phyloP scores from a whole-genome alignment of 1,140 invertebrate genomes.

The Drosophila nikananu region DNA sequence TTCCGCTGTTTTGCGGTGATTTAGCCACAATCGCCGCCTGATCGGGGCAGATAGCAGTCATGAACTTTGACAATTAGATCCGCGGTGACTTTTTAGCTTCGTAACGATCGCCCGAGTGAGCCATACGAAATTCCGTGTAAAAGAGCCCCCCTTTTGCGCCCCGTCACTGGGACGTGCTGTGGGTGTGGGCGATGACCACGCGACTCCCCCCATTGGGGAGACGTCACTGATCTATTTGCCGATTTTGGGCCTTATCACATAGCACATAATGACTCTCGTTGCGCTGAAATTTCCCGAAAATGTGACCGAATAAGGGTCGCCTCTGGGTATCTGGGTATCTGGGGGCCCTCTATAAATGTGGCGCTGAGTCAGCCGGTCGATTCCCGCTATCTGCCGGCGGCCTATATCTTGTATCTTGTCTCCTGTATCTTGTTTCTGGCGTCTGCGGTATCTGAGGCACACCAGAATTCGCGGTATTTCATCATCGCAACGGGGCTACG shows the following conservation, averaged over 20 bases:
- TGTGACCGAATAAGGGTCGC: constrained; percentile 31
- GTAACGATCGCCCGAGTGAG: constrained; percentile 24
- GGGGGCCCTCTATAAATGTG: constrained; percentile 6
- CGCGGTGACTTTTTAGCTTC: constrained; percentile 16
- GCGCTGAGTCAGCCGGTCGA: constrained; percentile 23
- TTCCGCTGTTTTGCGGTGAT: constrained; percentile 18
- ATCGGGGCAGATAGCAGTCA: background rate
- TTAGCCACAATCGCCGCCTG: constrained; percentile 5
- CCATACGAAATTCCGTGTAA: constrained; percentile 41
- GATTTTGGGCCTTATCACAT: constrained; percentile 20
- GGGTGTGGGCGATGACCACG: constrained; percentile 14
- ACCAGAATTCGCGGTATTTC: constrained; percentile 29
- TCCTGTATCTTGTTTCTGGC: constrained; percentile 34
- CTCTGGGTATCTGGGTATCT: no score
- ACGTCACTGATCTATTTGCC: constrained; percentile 36
- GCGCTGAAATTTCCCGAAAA: constrained; percentile 54
- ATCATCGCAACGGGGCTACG: constrained; percentile 14
- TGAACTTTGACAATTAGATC: constrained; percentile 32
- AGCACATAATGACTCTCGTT: background rate
- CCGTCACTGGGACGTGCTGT: background rate
- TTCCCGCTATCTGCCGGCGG: constrained; percentile 27
- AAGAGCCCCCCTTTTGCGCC: background rate
- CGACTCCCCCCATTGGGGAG: constrained; percentile 27
- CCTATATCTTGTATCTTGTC: constrained; percentile 21
- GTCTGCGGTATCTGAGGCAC: constrained; percentile 27